A percentile compares a stretch with the other conserved stretches of the same genome.
phyloP scores from a whole-genome alignment of 92 coral and sea anemone genomes.

The Umimayanthus kanabou region DNA sequence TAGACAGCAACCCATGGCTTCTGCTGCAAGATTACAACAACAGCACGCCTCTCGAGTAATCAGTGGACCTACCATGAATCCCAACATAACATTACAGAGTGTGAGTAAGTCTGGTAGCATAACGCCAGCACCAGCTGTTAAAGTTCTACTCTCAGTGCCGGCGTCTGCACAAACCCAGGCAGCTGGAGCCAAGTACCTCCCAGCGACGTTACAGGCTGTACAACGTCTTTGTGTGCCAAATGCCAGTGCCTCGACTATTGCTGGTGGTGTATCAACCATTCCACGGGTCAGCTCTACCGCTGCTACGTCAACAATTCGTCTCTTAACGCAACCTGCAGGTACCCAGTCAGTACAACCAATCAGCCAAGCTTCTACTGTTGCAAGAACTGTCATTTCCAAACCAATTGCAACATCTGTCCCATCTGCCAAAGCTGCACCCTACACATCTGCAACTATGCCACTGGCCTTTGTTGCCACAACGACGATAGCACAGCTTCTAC shows the following conservation, averaged over 20 bases:
- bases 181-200: not conserved
- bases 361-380: conserved; percentile 12
- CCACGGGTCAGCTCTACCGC: conserved; percentile 3
- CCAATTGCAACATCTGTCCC: not conserved
- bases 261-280: not conserved
- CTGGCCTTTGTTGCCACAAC: conserved; percentile 10
- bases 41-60: not conserved
- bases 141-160: conserved; percentile 26
- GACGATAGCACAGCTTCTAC: conserved; percentile 18
- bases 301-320: not conserved
- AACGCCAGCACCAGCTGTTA: conserved; percentile 7
- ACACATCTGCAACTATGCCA: conserved; percentile 13
- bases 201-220: not conserved
- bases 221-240: not conserved
- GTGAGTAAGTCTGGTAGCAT: not conserved
- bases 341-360: not conserved
- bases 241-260: not conserved
- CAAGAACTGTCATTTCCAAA: not conserved
- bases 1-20: not conserved
- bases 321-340: not conserved
- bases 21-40: not conserved
- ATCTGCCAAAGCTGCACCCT: not conserved
- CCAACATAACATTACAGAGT: not conserved
- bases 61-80: not conserved
- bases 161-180: not conserved